phyloP scores from a whole-genome alignment of 37 sponge, comb jelly and placozoan species.

The Crambe crambe region DNA sequence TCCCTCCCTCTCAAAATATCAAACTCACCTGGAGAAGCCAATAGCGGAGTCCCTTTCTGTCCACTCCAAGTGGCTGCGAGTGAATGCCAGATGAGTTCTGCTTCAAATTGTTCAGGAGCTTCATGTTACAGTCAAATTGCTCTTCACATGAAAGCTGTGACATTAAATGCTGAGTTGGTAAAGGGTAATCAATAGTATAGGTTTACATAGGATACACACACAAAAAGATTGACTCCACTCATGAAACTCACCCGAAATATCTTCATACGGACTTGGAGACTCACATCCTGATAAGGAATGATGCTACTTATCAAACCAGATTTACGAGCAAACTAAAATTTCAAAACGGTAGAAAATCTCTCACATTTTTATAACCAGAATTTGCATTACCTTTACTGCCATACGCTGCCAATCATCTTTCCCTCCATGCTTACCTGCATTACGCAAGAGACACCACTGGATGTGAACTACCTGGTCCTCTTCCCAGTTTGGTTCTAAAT shows the following conservation, averaged over 20 bases:
- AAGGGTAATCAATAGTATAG: too few species aligned
- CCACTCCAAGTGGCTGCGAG: conserved; percentile 35
- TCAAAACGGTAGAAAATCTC: background rate
- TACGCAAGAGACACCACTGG: conserved; percentile 38
- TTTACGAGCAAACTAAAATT: conserved; percentile 34
- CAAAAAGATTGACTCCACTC: too few species aligned
- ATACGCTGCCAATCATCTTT: conserved; percentile 41
- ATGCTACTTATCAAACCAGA: conserved; percentile 11
- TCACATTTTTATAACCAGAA: background rate
- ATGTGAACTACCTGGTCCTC: conserved; percentile 20
- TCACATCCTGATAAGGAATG: conserved; percentile 21
- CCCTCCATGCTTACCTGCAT: conserved; percentile 23
- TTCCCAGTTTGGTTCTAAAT: background rate
- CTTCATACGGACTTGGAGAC: conserved; percentile 20
- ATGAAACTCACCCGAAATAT: conserved; percentile 53
- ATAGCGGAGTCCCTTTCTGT: conserved; percentile 46
- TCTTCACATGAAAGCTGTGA: conserved; percentile 55
- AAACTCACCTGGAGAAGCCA: conserved; percentile 66
- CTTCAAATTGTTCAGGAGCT: conserved; percentile 35
- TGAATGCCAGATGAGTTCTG: background rate
- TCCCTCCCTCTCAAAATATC: too few species aligned
- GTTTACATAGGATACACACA: too few species aligned
- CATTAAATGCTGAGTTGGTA: background rate
- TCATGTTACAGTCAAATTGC: conserved; percentile 60
- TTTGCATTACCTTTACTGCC: conserved; percentile 43